phyloP scores from a whole-genome alignment of 2,113 vertebrate species.

The Odontesthes bonariensis region DNA sequence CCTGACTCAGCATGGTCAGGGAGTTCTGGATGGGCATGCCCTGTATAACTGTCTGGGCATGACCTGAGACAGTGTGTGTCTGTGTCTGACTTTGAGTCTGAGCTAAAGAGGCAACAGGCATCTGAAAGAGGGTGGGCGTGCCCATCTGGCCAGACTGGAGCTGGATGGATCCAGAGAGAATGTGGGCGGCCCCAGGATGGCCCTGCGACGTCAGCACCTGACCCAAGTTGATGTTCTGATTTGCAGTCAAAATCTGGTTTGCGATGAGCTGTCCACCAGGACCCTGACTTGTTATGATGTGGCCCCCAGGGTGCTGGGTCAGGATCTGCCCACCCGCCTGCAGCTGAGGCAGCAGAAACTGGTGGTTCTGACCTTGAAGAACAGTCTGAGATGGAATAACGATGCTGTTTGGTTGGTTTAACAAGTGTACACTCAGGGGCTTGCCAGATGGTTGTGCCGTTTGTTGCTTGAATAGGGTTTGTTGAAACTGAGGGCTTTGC shows the following conservation, averaged over 20 bases:
- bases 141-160: conserved; percentile 91
- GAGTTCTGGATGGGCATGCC: conserved; percentile 91
- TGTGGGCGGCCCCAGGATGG: conserved; percentile 89
- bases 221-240: conserved; percentile 93
- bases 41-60: conserved; percentile 89
- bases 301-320: conserved; percentile 85
- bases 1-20: conserved; percentile 89
- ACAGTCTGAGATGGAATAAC: conserved; percentile 94
- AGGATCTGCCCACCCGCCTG: conserved; percentile 91
- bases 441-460: conserved; percentile 86
- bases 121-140: conserved; percentile 91
- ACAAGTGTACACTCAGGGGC: conserved; percentile 91
- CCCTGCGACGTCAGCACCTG: conserved; percentile 90
- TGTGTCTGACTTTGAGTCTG: conserved; percentile 86
- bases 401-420: conserved; percentile 94
- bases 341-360: conserved; percentile 91
- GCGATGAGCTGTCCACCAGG: conserved; percentile 89
- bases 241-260: conserved; percentile 93
- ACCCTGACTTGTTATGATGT: conserved; percentile 90
- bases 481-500: conserved; percentile 84
- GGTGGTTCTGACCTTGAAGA: conserved; percentile 91
- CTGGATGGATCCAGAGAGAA: conserved; percentile 91
- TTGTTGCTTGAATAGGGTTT: conserved; percentile 86
- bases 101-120: conserved; percentile 88
- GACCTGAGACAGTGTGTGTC: conserved; percentile 80